Evolutionary conservation across 2,113 vertebrate genomes (phyloP).

Genomic region (Bubo scandiacus): DNA sequence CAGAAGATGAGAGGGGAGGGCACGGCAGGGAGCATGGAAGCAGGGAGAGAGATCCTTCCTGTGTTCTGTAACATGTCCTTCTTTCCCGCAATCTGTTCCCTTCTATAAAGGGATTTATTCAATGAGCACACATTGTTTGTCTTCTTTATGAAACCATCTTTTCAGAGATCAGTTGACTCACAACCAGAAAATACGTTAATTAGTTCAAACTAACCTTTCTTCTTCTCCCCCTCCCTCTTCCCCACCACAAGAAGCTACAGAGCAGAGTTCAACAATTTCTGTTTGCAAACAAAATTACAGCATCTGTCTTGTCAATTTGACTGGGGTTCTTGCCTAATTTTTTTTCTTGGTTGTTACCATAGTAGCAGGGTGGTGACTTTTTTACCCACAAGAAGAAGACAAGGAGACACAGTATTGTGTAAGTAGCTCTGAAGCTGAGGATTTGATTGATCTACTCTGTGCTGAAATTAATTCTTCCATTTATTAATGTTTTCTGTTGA

Average conservation of each 20-base stretch:
- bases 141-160: background rate
- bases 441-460: conserved; percentile 52
- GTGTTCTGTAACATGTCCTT: fast-evolving
- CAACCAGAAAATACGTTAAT: conserved; percentile 12
- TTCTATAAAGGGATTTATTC: background rate
- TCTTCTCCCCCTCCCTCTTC: background rate
- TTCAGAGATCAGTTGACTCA: background rate
- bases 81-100: background rate
- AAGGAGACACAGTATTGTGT: background rate
- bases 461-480: conserved; percentile 37
- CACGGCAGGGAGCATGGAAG: background rate
- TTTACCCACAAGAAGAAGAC: background rate
- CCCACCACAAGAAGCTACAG: background rate
- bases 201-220: background rate
- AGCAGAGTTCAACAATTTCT: background rate
- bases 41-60: background rate
- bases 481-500: conserved; percentile 50
- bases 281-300: conserved; percentile 32
- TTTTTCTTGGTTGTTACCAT: background rate
- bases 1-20: background rate
- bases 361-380: conserved; percentile 2
- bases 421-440: background rate
- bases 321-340: background rate
- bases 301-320: conserved; percentile 4
- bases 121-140: background rate